Evolutionary conservation across 2,888 invertebrate genomes (phyloP).

Genomic region (Ectemnius cavifrons): DNA sequence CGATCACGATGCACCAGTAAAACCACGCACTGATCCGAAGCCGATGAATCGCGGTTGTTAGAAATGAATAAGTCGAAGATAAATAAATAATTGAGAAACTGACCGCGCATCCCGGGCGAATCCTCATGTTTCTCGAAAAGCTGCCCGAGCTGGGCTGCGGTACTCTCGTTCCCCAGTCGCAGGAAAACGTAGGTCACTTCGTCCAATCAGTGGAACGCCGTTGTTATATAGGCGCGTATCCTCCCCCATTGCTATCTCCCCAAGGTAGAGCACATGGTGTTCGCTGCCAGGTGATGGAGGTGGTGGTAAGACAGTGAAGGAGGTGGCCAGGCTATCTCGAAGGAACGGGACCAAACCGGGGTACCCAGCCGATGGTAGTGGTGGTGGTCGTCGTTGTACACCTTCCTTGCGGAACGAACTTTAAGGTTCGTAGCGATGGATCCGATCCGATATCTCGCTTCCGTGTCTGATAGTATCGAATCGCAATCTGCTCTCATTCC

Average conservation of each 20-base stretch:
- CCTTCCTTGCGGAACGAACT: conserved; percentile 34
- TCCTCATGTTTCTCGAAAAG: conserved; percentile 73
- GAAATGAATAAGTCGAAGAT: too few species aligned
- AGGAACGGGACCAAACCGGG: conserved; percentile 20
- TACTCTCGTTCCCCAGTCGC: conserved; percentile 72
- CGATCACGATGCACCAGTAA: conserved; percentile 18
- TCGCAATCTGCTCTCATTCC: not conserved
- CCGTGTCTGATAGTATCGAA: not conserved
- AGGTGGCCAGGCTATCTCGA: conserved; percentile 41
- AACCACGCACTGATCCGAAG: conserved; percentile 24
- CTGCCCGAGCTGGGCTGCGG: conserved; percentile 73
- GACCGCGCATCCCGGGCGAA: conserved; percentile 76
- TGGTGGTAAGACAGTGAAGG: conserved; percentile 50
- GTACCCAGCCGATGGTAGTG: not conserved
- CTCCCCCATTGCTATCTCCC: conserved; percentile 64
- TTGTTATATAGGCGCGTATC: conserved; percentile 77
- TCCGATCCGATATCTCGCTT: conserved; percentile 13
- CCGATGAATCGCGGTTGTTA: not conserved
- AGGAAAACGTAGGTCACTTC: conserved; percentile 76
- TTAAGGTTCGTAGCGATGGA: conserved; percentile 31
- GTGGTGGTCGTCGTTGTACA: conserved; percentile 11
- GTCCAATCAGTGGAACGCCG: conserved; percentile 77
- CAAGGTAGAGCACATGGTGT: conserved; percentile 37
- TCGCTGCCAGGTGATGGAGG: conserved; percentile 56
- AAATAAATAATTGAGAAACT: conserved; percentile 55